Conservation (phyloP, 2,888 invertebrate species). For the Pandemis corylana region DNA sequence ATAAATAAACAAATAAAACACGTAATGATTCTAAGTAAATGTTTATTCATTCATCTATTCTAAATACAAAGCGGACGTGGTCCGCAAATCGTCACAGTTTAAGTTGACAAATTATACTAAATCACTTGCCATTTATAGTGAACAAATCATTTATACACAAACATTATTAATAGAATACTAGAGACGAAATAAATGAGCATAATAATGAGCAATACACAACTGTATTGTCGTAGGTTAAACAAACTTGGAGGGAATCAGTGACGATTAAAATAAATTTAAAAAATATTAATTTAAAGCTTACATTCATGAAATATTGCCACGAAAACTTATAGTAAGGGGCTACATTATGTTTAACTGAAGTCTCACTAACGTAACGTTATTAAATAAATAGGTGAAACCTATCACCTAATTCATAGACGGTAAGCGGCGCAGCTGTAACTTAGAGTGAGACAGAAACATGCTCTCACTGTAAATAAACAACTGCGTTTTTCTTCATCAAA, state of each 20-base stretch:
- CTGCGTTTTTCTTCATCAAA: not conserved
- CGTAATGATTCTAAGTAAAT: constrained; percentile 75
- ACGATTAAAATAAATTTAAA: constrained; percentile 52
- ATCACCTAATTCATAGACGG: not conserved
- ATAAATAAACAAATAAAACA: constrained; percentile 54
- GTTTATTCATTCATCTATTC: constrained; percentile 79
- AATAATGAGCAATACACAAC: constrained; percentile 77
- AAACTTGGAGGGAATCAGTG: constrained; percentile 66
- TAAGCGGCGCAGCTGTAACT: not conserved
- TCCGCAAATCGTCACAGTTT: constrained; percentile 70
- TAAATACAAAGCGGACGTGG: constrained; percentile 70
- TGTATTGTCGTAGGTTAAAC: constrained; percentile 71
- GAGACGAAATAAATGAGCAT: constrained; percentile 71
- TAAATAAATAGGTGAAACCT: constrained; percentile 16
- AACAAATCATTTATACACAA: constrained; percentile 46
- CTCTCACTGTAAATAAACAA: not conserved
- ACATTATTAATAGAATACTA: constrained; percentile 60
- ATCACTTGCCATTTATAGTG: constrained; percentile 50
- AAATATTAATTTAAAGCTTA: constrained; percentile 66
- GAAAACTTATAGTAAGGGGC: constrained; percentile 57
- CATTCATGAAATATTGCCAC: constrained; percentile 68
- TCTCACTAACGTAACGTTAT: constrained; percentile 54
- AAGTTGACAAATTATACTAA: constrained; percentile 58
- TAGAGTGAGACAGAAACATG: not conserved
- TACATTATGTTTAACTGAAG: constrained; percentile 50